Evolutionary conservation across 2,797 vertebrate species (phyloP), one percentile per base, ranked within the genome.

Genomic region (Tinamus major): DNA sequence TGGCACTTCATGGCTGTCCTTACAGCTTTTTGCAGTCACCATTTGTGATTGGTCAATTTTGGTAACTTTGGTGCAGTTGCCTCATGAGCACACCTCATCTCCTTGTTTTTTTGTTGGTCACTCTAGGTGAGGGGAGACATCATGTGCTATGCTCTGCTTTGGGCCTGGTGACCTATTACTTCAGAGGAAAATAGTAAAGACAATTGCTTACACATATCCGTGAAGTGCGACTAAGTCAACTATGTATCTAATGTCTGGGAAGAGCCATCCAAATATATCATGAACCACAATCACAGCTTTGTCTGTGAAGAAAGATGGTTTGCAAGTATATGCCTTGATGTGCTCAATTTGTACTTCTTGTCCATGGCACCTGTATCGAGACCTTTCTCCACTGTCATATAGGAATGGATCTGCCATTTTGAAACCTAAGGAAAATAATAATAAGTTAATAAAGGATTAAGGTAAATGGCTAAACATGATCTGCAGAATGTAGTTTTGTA

Each of bases 201-300:
- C 27, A 65, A 14, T 44, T 85, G 80, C 98, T 68, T 96, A 99
- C 99, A 96, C 97, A 94, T 99, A 99, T 98, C 99, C 99, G n/a
- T 98, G 98, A 42, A 97, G 87, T 24, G 99, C 98, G 58, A 99
- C 95, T 97, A 99, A 97, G 91, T 99, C 99, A 0, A 98, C 98
- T 90, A 99, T 98, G 67, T 98, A 99, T 98, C 99, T 98, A 9
- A 98, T 99, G 82, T 99, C 99, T 87, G 99, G 97, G 58, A 99
- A 97, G 46, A 95, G 93, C 99, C 99, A 99, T 65, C 99, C 99
- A 61, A 93, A 99, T 76, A 99, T 97, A 63, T 99, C 99, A 41
- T 99, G 99, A 87, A 98, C 96, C 70, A 99, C 97, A 77, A 99
- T 97, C 79, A 99, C 86, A 8, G 98, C 99, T 94, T 98, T 99